phyloP scores from a whole-genome alignment of 2,888 invertebrate species.

The Hoplodrina blanda region DNA sequence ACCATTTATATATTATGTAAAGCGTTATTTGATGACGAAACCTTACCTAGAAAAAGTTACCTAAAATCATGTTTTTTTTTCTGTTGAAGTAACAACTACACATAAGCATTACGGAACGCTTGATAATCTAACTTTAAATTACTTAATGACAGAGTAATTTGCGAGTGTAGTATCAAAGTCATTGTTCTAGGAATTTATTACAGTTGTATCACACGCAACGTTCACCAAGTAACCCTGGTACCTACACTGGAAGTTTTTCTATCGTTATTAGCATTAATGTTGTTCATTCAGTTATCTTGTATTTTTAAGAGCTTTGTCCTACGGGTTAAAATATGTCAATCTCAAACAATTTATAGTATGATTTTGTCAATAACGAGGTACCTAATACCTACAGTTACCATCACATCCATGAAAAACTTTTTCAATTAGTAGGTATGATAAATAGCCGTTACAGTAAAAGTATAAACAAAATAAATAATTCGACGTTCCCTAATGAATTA shows the following conservation, averaged over 20 bases:
- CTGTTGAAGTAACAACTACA: background rate
- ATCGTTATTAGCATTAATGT: background rate
- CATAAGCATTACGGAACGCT: constrained; percentile 18
- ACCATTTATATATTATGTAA: background rate
- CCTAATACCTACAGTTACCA: background rate
- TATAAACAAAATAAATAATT: constrained; percentile 4
- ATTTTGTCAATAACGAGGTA: background rate
- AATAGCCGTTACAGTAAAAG: background rate
- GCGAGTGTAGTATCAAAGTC: constrained; percentile 29
- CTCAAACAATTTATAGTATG: background rate
- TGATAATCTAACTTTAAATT: constrained; percentile 37
- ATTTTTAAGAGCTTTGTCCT: background rate
- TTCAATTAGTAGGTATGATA: background rate
- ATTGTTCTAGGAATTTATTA: constrained; percentile 49
- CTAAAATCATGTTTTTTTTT: constrained; percentile 17
- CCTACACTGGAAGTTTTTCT: constrained; percentile 16
- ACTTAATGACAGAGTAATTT: constrained; percentile 49
- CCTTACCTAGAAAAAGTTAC: background rate
- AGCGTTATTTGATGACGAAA: background rate
- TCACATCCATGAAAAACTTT: background rate
- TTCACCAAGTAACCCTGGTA: constrained; percentile 24
- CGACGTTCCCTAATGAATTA: constrained; percentile 6
- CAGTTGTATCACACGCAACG: constrained; percentile 40
- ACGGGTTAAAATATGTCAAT: no score
- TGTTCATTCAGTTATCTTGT: background rate